Evolutionary conservation across 2,113 vertebrate genomes (phyloP).

Genomic region (Lanius collurio): DNA sequence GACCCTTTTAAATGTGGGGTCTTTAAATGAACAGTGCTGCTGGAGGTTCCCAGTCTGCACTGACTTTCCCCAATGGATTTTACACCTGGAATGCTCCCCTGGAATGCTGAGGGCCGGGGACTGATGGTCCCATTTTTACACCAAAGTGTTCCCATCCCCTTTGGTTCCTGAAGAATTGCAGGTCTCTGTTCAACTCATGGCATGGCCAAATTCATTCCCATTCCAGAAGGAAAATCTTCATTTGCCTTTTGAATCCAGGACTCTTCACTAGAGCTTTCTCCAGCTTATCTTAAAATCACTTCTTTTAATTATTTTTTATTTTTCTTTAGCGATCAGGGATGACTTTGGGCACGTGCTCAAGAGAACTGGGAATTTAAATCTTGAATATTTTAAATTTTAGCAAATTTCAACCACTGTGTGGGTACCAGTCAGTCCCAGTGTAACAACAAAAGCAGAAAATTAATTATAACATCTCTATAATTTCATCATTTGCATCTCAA

Average conservation of each 20-base stretch:
- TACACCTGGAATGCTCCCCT: not conserved
- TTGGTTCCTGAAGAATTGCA: not conserved
- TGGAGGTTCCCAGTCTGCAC: fast-evolving
- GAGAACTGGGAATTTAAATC: not conserved
- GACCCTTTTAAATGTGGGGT: too few relatives aligned
- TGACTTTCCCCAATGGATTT: fast-evolving
- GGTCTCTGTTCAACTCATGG: not conserved
- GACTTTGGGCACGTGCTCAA: not conserved
- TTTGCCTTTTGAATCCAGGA: fast-evolving
- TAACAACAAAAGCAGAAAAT: not conserved
- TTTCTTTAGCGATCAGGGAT: not conserved
- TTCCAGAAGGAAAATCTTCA: not conserved
- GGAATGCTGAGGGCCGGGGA: not conserved
- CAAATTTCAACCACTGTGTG: not conserved
- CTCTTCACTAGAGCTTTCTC: too few relatives aligned
- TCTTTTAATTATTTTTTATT: not conserved
- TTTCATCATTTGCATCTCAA: not conserved
- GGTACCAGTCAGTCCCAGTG: not conserved
- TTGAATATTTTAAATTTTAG: not conserved
- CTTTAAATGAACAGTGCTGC: not conserved
- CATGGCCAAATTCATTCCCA: not conserved
- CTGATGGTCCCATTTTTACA: fast-evolving
- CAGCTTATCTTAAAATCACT: not conserved
- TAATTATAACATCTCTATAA: fast-evolving
- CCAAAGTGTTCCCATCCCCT: not conserved